Evolutionary conservation across 1,140 invertebrate genomes (phyloP).

Genomic region (Adoxophyes honmai): DNA sequence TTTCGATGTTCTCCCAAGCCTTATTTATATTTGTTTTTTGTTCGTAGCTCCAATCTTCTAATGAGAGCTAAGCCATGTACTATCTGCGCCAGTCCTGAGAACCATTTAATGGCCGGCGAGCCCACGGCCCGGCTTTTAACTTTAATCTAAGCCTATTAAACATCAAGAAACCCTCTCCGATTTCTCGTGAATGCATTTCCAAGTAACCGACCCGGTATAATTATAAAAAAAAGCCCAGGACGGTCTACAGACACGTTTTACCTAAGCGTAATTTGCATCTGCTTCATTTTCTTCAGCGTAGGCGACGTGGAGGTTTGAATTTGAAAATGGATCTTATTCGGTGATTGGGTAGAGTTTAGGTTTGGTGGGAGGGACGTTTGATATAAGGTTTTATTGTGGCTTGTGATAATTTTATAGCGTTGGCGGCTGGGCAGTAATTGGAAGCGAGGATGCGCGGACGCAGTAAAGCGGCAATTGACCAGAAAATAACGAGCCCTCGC

Average conservation of each 20-base stretch:
- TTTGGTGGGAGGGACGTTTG: conserved; percentile 13
- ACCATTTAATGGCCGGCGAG: conserved; percentile 45
- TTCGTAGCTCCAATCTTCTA: conserved; percentile 22
- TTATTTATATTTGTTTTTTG: conserved; percentile 19
- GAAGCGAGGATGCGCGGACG: conserved; percentile 73
- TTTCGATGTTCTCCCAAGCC: no score
- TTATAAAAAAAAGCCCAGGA: conserved; percentile 72
- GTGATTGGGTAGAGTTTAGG: conserved; percentile 17
- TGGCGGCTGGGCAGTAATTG: conserved; percentile 73
- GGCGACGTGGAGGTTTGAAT: not conserved
- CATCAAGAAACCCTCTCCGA: conserved; percentile 61
- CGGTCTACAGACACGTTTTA: conserved; percentile 72
- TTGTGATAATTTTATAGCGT: conserved; percentile 57
- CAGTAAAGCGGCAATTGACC: conserved; percentile 75
- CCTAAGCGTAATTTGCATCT: conserved; percentile 73
- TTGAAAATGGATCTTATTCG: conserved; percentile 17
- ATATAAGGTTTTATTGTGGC: conserved; percentile 31
- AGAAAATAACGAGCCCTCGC: conserved; percentile 73
- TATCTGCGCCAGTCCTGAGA: conserved; percentile 34
- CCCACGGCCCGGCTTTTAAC: conserved; percentile 60
- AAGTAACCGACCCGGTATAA: conserved; percentile 72
- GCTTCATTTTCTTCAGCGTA: conserved; percentile 18
- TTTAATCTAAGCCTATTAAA: conserved; percentile 76
- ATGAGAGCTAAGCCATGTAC: conserved; percentile 32
- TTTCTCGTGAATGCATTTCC: conserved; percentile 72